These are phyloP conservation scores for Enteromius anoplus DNA, from an alignment of 2,797 vertebrate species.

Conservation along the genomic window DNA sequence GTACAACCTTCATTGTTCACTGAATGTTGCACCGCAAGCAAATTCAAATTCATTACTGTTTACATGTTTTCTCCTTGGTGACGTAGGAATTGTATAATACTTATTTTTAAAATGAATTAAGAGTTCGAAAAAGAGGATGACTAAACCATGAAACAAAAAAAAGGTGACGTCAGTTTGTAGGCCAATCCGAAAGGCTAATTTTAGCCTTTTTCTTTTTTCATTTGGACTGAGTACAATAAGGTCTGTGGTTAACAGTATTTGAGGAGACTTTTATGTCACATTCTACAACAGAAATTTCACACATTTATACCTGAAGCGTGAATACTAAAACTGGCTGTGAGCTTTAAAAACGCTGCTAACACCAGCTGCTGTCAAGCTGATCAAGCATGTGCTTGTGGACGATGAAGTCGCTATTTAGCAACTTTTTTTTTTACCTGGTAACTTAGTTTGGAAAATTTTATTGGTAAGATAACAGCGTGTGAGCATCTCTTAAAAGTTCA, in stretches of 20 bases:
- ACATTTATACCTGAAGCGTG: background rate
- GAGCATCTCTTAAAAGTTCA: background rate
- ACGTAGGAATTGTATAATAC: background rate
- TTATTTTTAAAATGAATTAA: background rate
- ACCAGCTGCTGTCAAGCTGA: conserved; percentile 14
- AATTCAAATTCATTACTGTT: background rate
- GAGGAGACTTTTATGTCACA: background rate
- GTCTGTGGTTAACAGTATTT: conserved; percentile 11
- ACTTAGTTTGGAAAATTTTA: background rate
- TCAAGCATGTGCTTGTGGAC: background rate
- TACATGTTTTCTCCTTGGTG: background rate
- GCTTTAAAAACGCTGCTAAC: conserved; percentile 11
- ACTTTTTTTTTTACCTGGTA: background rate
- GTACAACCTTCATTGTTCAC: background rate
- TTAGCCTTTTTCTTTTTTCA: background rate
- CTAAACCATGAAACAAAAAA: conserved; percentile 5
- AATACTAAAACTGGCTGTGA: background rate
- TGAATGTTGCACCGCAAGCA: background rate
- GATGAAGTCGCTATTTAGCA: background rate
- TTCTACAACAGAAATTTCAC: background rate
- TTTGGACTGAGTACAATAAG: background rate
- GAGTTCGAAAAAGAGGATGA: background rate
- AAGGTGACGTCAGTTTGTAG: background rate
- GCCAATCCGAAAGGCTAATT: background rate
- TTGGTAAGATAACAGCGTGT: background rate